Percentiles rank a stretch among this genome's conserved stretches.
These are phyloP conservation scores for Clarias pachynema DNA, from an alignment of 2,797 vertebrate species.

Conservation along the genomic window DNA sequence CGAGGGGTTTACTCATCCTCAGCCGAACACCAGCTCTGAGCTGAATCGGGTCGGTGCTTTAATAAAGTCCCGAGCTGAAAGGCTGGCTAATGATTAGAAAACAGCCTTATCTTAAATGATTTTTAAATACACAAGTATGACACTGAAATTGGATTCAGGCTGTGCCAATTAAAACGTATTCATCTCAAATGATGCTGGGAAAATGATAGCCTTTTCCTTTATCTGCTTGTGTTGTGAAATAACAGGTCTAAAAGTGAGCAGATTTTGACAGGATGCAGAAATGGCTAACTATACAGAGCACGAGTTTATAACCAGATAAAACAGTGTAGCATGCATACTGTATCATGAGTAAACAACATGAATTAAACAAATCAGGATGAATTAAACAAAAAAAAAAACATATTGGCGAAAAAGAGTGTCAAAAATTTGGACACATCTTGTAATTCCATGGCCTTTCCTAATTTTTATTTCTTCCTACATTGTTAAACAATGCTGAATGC, in stretches of 20 bases:
- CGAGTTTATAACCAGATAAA: neutral
- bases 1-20: slow-evolving; percentile 44
- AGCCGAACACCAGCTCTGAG: slow-evolving; percentile 40
- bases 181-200: slow-evolving; percentile 45
- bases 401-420: too few species aligned
- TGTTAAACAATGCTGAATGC: too few species aligned
- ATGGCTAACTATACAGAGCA: neutral
- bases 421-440: too few species aligned
- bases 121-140: slow-evolving; percentile 51
- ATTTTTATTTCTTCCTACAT: too few species aligned
- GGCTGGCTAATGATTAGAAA: slow-evolving; percentile 47
- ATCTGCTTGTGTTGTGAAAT: neutral
- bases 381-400: neutral
- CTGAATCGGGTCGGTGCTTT: slow-evolving; percentile 38
- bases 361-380: neutral
- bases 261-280: neutral
- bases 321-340: neutral
- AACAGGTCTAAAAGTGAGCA: neutral
- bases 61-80: slow-evolving; percentile 45
- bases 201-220: slow-evolving; percentile 36
- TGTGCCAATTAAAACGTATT: slow-evolving; percentile 48
- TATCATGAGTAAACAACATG: neutral
- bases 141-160: slow-evolving; percentile 46
- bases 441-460: too few species aligned
- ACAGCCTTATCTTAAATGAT: slow-evolving; percentile 47